Percentiles rank a stretch among this genome's conserved stretches.
Evolutionary conservation across 1,140 invertebrate genomes (phyloP).

Genomic region (Bactericera cockerelli): DNA sequence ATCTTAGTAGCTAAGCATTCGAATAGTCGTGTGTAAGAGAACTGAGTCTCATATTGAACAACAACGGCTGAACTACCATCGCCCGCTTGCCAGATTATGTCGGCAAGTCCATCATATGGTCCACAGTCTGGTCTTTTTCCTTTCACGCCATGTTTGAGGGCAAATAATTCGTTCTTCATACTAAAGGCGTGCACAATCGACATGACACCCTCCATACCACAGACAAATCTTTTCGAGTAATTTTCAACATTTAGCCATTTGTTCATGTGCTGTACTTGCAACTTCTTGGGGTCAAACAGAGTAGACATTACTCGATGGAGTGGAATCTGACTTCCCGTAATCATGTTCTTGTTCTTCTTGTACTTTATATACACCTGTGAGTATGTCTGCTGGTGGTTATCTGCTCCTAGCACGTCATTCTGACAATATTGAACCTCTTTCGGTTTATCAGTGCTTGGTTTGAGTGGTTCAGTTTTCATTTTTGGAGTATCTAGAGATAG

Average conservation of each 20-base stretch:
- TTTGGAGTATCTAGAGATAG: not conserved
- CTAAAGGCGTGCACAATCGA: not conserved
- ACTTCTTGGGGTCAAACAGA: not conserved
- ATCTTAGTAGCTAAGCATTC: not conserved
- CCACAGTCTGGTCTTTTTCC: not conserved
- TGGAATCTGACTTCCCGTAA: not conserved
- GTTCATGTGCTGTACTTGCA: not conserved
- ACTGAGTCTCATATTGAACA: not conserved
- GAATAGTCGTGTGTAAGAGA: not conserved
- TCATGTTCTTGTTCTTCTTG: not conserved
- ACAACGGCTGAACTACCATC: not conserved
- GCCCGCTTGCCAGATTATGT: not conserved
- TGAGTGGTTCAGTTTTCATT: not conserved
- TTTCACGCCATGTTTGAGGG: not conserved
- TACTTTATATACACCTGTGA: not conserved
- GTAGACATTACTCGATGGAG: constrained; percentile 2
- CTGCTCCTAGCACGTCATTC: not conserved
- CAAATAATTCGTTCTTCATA: not conserved
- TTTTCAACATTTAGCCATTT: not conserved
- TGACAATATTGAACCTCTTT: not conserved
- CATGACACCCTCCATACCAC: constrained; percentile 3
- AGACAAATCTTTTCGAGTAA: not conserved
- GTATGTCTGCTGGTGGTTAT: not conserved
- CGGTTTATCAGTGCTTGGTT: not conserved
- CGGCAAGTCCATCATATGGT: not conserved